Conservation (phyloP, 1,140 invertebrate genomes). For the Diuraphis noxia region DNA sequence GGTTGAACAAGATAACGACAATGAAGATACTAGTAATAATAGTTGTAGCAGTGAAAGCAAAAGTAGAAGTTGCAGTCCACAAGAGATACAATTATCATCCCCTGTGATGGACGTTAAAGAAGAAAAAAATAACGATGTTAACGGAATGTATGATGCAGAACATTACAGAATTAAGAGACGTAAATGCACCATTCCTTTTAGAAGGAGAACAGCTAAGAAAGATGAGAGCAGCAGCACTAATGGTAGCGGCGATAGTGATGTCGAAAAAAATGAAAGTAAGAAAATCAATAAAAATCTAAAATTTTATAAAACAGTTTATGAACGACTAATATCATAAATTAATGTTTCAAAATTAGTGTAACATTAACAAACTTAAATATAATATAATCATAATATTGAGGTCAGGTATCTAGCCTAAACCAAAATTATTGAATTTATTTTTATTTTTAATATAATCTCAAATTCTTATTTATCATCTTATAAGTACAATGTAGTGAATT, state of each 20-base stretch:
- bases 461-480: neutral
- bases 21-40: neutral
- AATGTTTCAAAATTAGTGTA: neutral
- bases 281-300: neutral
- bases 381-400: neutral
- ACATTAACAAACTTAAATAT: neutral
- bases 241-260: neutral
- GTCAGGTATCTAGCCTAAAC: too few relatives aligned
- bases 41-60: neutral
- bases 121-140: neutral
- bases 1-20: neutral
- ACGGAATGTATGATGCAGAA: neutral
- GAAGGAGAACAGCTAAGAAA: constrained; percentile 14
- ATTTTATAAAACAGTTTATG: neutral
- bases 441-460: too few relatives aligned
- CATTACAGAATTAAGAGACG: constrained; percentile 1
- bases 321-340: neutral
- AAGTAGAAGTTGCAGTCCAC: constrained; percentile 16
- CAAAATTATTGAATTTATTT: too few relatives aligned
- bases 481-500: neutral
- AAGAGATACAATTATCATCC: neutral
- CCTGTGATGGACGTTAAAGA: neutral
- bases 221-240: neutral
- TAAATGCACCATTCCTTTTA: constrained; percentile 11
- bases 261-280: constrained; percentile 31